Evolutionary conservation across 2,888 invertebrate species (phyloP), one percentile per base, ranked within the genome.

Genomic region (Ophion ellenae): DNA sequence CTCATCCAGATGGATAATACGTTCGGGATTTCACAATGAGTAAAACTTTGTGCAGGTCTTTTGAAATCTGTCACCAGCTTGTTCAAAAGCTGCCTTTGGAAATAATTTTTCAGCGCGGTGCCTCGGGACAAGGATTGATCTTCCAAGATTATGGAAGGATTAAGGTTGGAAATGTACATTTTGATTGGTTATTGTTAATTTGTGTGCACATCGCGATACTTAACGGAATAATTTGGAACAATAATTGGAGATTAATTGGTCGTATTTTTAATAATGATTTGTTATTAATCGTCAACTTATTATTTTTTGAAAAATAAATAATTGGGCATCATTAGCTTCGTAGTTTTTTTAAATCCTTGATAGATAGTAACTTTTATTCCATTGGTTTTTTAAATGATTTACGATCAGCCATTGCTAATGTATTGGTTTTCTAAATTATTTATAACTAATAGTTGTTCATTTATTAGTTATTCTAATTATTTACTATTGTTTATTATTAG

Each of bases 1-100:
- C 36, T 71, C 20, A 69, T 75, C 24, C 24, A 47, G 57, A 78
- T 63, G 57, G 78, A 81, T 69, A 63, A 32, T 70, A 28, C 40
- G 6, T 61, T 66, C 40, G 9, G 32, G 9, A 28, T 32, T 76
- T 2, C 70, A 36, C 5, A 57, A 59, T 24, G 11, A 71, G 11
- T 70, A 24, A 6, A 66, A 80, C 53, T 61, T 63, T 14, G 6
- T 24, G 17, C 17, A 24, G 2, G 47, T 57, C 1, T 73, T 36
- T 36, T 40, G 5, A n/a, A 57, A 32, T 14, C 14, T 69, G 6
- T 5, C 28, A 28, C 28, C 11, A 6, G 47, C 0, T 47, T 9
- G 24, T 17, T 53, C 4, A 53, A 47, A 28, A 20, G 9, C n/a
- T 53, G 10, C 9, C 9, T 40, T 11, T 47, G 9, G 9, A 28